These are phyloP conservation scores for Oreotrochilus melanogaster DNA, from an alignment of 2,113 vertebrate species.

Conservation along the genomic window DNA sequence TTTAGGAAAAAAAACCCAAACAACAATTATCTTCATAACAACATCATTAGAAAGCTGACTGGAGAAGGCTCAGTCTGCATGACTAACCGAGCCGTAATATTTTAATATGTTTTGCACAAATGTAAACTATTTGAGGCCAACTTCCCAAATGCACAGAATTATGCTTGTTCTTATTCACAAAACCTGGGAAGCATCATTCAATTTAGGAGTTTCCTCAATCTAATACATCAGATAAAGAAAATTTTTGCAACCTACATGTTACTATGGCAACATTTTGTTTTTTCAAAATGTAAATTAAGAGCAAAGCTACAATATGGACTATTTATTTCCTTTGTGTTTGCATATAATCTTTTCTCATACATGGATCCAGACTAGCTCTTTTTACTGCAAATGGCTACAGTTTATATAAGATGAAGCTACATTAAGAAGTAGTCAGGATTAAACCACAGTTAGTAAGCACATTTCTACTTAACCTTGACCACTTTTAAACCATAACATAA, in stretches of 20 bases:
- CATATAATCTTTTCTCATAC: background rate
- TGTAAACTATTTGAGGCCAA: background rate
- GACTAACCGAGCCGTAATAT: background rate
- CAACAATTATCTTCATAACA: constrained; percentile 8
- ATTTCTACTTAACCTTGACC: background rate
- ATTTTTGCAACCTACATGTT: background rate
- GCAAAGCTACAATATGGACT: background rate
- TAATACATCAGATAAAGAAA: background rate
- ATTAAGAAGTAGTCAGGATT: background rate
- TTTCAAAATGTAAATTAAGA: constrained; percentile 13
- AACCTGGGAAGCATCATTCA: background rate
- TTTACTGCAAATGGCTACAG: background rate
- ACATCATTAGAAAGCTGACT: constrained; percentile 26
- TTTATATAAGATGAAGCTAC: background rate
- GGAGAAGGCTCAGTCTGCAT: constrained; percentile 5
- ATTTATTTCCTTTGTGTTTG: background rate
- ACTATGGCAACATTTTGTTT: constrained; percentile 22
- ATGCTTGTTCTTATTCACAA: background rate
- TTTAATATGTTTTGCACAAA: background rate
- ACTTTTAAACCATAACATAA: background rate
- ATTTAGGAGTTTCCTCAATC: background rate
- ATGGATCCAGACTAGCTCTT: background rate
- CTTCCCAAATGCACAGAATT: background rate
- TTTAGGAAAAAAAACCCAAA: background rate
- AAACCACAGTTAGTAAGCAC: background rate